Evolutionary conservation across 2,888 invertebrate genomes (phyloP), one percentile per base, ranked within the genome.

Genomic region (Rhopalosiphum nymphaeae): DNA sequence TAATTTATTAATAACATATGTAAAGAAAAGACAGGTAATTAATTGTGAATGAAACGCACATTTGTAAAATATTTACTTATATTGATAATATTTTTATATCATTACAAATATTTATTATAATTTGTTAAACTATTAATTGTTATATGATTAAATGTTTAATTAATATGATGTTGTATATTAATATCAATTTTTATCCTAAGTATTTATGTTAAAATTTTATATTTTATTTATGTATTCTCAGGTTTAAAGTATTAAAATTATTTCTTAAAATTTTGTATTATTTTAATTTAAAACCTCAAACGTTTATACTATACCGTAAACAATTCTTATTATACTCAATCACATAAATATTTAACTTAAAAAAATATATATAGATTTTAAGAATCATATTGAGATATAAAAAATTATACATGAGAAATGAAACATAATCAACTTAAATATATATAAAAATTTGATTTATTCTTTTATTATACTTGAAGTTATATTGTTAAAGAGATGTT

Each of bases 111-210:
- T 86, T 92, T 92, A 92, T 67, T 86, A 61, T 87, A 67, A 92
- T 92, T 92, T 92, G 92, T 92, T 67, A 89, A 92, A 78, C 25
- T 92, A 93, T 87, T 93, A 67, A 88, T 89, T 89, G 92, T 93
- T 93, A 93, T 56, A 89, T 89, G 21, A 78, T 93, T 78, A 93
- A 93, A 93, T 93, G 78, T 93, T 93, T 93, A 93, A 93, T 78
- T 53, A 78, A 49, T 78, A 89, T 89, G 67, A 89, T 92, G 13
- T 29, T 67, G 42, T 16, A 88, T 88, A 89, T n/a, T 88, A 88
- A 29, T 89, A 89, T 56, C 42, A 53, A 89, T 53, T 93, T 89
- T 42, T 67, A 53, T 89, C 36, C 16, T 36, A 86, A 92, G 46
- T 16, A 89, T 88, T 93, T n/a, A 53, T 88, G 49, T 53, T 61